Percentiles rank a stretch among this genome's conserved stretches.
Conservation (phyloP, 2,113 vertebrate species). For the Alaudala cheleensis region DNA sequence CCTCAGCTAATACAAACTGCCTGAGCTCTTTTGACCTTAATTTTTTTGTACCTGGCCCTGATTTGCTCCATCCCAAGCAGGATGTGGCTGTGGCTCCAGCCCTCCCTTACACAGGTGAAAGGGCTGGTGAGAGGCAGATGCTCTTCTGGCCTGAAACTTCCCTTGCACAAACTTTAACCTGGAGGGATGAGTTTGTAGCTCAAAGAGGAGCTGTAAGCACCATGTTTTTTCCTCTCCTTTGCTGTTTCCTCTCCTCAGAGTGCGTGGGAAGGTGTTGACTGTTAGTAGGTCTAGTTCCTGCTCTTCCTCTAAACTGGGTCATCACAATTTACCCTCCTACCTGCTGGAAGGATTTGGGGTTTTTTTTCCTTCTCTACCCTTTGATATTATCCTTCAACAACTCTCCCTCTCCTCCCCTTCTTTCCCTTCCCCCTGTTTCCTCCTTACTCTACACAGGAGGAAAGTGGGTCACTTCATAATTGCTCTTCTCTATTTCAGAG, state of each 20-base stretch:
- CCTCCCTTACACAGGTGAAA: neutral
- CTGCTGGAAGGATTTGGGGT: neutral
- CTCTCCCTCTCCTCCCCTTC: neutral
- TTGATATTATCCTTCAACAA: neutral
- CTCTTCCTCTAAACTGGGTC: constrained; percentile 44
- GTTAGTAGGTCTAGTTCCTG: constrained; percentile 46
- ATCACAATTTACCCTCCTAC: constrained; percentile 12
- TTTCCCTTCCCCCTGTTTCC: neutral
- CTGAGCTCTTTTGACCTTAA: neutral
- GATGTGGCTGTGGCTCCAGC: neutral
- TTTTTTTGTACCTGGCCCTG: neutral
- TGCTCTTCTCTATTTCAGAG: constrained; percentile 21
- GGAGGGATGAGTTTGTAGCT: neutral
- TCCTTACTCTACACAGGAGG: neutral
- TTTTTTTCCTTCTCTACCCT: neutral
- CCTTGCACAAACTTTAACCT: accelerated
- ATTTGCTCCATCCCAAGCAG: neutral
- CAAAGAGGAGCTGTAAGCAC: neutral
- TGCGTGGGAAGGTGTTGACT: constrained; percentile 36
- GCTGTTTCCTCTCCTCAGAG: neutral
- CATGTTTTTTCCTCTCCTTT: neutral
- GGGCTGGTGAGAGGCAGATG: accelerated
- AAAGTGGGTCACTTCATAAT: constrained; percentile 44
- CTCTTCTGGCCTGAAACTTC: neutral
- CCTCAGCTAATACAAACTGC: neutral